These are phyloP conservation scores for Aspidoscelis tigris DNA, from an alignment of 2,113 vertebrate genomes.

Conservation along the genomic window DNA sequence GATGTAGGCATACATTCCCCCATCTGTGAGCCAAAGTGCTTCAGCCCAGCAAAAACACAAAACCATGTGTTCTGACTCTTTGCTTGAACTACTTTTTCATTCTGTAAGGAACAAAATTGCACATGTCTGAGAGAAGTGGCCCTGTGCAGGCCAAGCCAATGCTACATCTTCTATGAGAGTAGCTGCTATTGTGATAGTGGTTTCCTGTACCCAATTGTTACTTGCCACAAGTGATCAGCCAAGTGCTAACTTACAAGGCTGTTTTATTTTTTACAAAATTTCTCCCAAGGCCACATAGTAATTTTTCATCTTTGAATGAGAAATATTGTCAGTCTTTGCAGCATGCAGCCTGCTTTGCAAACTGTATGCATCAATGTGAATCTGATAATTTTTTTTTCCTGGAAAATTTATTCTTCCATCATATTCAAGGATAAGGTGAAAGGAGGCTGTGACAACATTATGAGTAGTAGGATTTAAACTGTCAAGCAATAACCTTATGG, in stretches of 20 bases:
- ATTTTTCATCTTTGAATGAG: not conserved
- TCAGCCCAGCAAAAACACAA: not conserved
- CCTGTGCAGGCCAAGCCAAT: not conserved
- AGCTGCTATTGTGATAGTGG: not conserved
- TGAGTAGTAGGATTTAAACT: not conserved
- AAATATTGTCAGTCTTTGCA: rapidly evolving
- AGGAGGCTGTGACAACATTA: not conserved
- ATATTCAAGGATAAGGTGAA: not conserved
- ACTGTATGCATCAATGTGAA: rapidly evolving
- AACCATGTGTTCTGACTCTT: not conserved
- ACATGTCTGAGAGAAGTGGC: no score
- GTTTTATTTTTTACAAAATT: slow-evolving; percentile 13
- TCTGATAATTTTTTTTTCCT: rapidly evolving
- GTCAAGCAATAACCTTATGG: not conserved
- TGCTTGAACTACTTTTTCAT: not conserved
- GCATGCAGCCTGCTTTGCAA: rapidly evolving
- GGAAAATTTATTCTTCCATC: rapidly evolving
- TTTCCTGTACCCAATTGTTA: slow-evolving; percentile 23
- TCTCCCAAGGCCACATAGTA: not conserved
- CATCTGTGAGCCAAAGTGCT: not conserved
- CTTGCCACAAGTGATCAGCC: slow-evolving; percentile 26
- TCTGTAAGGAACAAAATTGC: not conserved
- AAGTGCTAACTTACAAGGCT: slow-evolving; percentile 30
- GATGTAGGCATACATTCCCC: not conserved
- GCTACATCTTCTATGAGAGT: not conserved